phyloP scores from a whole-genome alignment of 2,888 invertebrate genomes.

The Troides aeacus region DNA sequence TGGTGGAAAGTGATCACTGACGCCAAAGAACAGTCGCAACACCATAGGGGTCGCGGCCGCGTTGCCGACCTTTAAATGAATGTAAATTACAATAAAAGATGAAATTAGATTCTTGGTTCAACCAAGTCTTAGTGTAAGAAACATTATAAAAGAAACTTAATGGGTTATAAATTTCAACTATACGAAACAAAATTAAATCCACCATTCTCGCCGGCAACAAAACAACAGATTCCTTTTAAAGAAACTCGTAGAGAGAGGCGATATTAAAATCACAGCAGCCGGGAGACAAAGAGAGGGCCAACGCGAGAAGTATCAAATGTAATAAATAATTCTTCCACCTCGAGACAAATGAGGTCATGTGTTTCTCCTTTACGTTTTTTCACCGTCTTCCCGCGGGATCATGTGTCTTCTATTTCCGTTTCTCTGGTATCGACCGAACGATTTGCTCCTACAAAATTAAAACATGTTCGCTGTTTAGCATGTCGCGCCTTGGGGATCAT shows the following conservation, averaged over 20 bases:
- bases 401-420: slow-evolving; percentile 80
- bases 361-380: slow-evolving; percentile 78
- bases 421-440: slow-evolving; percentile 68
- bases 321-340: slow-evolving; percentile 76
- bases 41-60: no score
- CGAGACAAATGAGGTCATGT: slow-evolving; percentile 79
- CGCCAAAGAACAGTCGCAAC: no score
- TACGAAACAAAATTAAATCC: slow-evolving; percentile 20
- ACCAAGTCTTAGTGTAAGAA: neutral
- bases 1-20: no score
- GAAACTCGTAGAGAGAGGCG: slow-evolving; percentile 43
- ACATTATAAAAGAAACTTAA: slow-evolving; percentile 11
- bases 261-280: slow-evolving; percentile 60
- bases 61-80: no score
- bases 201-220: slow-evolving; percentile 26
- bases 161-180: slow-evolving; percentile 19
- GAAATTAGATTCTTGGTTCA: neutral
- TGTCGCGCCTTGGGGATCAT: slow-evolving; percentile 72
- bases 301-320: slow-evolving; percentile 71
- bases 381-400: slow-evolving; percentile 75
- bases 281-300: slow-evolving; percentile 62
- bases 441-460: slow-evolving; percentile 77
- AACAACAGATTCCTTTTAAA: slow-evolving; percentile 47
- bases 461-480: slow-evolving; percentile 77
- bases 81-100: neutral